These are phyloP conservation scores for Vannuccia rotundouncinata DNA, from an alignment of 2,888 invertebrate species.

Conservation along the genomic window DNA sequence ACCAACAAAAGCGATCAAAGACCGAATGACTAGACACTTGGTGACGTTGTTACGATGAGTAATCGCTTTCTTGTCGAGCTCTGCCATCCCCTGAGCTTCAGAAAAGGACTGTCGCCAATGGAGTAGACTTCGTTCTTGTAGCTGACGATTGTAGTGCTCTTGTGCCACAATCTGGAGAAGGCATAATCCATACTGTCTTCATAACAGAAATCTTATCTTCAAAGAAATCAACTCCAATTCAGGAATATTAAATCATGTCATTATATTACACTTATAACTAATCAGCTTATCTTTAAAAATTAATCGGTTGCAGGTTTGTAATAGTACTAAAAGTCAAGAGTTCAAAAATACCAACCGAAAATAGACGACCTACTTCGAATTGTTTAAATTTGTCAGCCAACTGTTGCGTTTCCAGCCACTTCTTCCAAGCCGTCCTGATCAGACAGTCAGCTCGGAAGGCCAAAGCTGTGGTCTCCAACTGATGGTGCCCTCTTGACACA, in stretches of 20 bases:
- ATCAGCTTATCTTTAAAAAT: too few species aligned
- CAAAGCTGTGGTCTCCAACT: background rate
- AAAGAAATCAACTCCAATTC: slow-evolving; percentile 9
- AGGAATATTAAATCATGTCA: too few species aligned
- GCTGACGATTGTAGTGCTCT: background rate
- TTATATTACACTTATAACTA: too few species aligned
- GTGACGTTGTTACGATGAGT: background rate
- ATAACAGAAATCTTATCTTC: too few species aligned
- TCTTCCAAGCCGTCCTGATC: background rate
- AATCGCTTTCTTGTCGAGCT: background rate
- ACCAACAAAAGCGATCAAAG: background rate
- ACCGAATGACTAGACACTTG: background rate
- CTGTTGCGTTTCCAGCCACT: background rate
- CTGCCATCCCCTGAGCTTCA: background rate
- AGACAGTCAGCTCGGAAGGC: background rate
- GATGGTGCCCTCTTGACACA: background rate
- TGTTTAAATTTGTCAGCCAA: background rate
- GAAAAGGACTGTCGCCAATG: background rate
- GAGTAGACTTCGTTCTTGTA: background rate
- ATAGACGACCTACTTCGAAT: background rate
- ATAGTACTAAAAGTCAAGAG: too few species aligned
- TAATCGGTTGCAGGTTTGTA: too few species aligned
- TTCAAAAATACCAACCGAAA: too few species aligned
- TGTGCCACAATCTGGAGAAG: slow-evolving; percentile 1
- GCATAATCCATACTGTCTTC: too few species aligned